These are phyloP conservation scores for Charaxes varanes DNA, from an alignment of 1,140 invertebrate species.

Conservation along the genomic window DNA sequence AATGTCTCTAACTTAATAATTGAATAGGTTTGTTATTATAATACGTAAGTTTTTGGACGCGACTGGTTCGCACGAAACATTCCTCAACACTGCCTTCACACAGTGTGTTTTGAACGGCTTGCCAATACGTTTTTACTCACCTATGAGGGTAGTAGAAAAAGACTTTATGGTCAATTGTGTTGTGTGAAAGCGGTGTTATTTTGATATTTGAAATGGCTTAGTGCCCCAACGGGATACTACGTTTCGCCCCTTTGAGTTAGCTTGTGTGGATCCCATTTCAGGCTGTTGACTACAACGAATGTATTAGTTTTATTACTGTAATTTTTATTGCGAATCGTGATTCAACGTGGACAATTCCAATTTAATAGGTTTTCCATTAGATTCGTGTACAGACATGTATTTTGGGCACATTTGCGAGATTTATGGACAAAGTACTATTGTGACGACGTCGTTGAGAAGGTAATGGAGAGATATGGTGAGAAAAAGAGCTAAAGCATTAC, in stretches of 20 bases:
- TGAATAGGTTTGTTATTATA: conserved; percentile 16
- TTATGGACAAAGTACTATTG: too few relatives aligned
- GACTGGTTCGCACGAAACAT: conserved; percentile 40
- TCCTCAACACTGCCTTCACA: too few relatives aligned
- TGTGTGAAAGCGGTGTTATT: too few relatives aligned
- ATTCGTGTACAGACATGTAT: conserved; percentile 28
- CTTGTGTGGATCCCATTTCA: conserved; percentile 45
- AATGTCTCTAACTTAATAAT: conserved; percentile 3
- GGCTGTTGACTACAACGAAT: conserved; percentile 70
- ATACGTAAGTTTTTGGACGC: too few relatives aligned
- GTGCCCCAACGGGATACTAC: conserved; percentile 27
- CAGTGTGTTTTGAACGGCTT: too few relatives aligned
- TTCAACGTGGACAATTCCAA: conserved; percentile 24
- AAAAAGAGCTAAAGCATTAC: too few relatives aligned
- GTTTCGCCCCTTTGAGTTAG: conserved; percentile 29
- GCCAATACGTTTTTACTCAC: too few relatives aligned
- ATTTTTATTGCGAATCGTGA: conserved; percentile 29
- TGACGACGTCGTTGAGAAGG: too few relatives aligned
- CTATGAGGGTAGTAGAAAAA: too few relatives aligned
- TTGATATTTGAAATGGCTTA: conserved; percentile 18
- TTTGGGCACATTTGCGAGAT: too few relatives aligned
- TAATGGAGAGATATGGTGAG: too few relatives aligned
- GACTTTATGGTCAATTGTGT: too few relatives aligned
- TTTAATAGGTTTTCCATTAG: conserved; percentile 16
- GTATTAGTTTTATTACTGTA: conserved; percentile 56